phyloP scores from a whole-genome alignment of 2,888 invertebrate species.

The Aplocera efformata region DNA sequence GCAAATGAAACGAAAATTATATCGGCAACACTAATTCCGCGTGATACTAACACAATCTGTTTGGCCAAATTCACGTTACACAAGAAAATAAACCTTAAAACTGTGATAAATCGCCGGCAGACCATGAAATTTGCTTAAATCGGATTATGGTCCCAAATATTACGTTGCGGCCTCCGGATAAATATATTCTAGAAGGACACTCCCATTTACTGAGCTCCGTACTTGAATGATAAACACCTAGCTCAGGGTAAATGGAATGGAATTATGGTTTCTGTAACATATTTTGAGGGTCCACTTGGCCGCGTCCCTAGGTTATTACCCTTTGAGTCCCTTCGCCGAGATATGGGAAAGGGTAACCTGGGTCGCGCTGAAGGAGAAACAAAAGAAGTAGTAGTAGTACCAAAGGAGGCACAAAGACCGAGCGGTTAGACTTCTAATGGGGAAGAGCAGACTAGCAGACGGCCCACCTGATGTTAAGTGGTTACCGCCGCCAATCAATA shows the following conservation, averaged over 20 bases:
- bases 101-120: constrained; percentile 8
- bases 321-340: too few species aligned
- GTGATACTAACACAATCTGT: constrained; percentile 26
- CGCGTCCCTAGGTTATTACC: too few species aligned
- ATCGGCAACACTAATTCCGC: constrained; percentile 48
- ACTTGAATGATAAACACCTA: constrained; percentile 22
- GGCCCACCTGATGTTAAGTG: too few species aligned
- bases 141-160: constrained; percentile 22
- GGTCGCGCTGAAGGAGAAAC: too few species aligned
- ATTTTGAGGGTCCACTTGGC: too few species aligned
- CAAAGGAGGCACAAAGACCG: too few species aligned
- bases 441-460: too few species aligned
- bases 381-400: too few species aligned
- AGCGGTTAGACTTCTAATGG: too few species aligned
- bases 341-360: too few species aligned
- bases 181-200: constrained; percentile 20
- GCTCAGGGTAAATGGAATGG: neutral
- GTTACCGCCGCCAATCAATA: too few species aligned
- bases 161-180: constrained; percentile 21
- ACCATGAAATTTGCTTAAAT: constrained; percentile 23
- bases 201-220: constrained; percentile 6
- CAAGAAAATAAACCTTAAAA: constrained; percentile 20
- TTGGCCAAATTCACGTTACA: constrained; percentile 9
- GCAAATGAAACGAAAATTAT: constrained; percentile 47
- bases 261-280: too few species aligned